Base-by-base conservation (phyloP, 2,113 vertebrate species). In the Poeciliopsis prolifica region DNA sequence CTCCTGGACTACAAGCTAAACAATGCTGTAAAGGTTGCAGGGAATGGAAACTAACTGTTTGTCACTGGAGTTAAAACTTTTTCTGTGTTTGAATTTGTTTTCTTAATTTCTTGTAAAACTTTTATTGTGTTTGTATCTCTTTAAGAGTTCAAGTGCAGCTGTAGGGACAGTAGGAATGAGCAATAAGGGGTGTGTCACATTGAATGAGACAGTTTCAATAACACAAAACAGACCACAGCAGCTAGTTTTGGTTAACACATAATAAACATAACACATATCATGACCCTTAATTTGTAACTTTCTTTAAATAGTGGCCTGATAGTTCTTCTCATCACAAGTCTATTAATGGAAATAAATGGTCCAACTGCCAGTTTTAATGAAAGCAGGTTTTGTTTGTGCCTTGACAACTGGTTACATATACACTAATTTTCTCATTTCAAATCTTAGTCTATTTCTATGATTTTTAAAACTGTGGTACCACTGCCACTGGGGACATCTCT, bases 111-210 rank as follows among this genome's bases (percentile, higher is more conserved):
- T 5, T 37, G 44, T 48, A 5, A 48, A 48, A 48, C 17, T 4
- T 5, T n/a, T 67, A 37, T 10, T 40, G 31, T 13, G 30, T 58
- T 70, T 58, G 30, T 2, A 42, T 42, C 40, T 15, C 14, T 42
- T 42, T 30, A 62, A 19, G 26, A 68, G 87, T 74, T 75, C 65
- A 77, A 78, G 66, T 48, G 65, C 19, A 44, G 37, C 76, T n/a
- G 13, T 58, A 64, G 61, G 75, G 61, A 73, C 61, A 71, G 33
- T 15, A 24, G 22, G 9, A 24, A 19, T 54, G 2, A 7, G 51
- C 51, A n/a, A 54, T 24, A 3, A 8, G 22, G 22, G 51, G 51
- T 3, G 51, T 58, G 51, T n/a, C 51, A 58, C 24, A 24, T 22
- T 9, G 22, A 44, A 72, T 66, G 33, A 75, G 64, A 77, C 66